Evolutionary conservation across 2,797 vertebrate species (phyloP).

Genomic region (Morelia viridis): DNA sequence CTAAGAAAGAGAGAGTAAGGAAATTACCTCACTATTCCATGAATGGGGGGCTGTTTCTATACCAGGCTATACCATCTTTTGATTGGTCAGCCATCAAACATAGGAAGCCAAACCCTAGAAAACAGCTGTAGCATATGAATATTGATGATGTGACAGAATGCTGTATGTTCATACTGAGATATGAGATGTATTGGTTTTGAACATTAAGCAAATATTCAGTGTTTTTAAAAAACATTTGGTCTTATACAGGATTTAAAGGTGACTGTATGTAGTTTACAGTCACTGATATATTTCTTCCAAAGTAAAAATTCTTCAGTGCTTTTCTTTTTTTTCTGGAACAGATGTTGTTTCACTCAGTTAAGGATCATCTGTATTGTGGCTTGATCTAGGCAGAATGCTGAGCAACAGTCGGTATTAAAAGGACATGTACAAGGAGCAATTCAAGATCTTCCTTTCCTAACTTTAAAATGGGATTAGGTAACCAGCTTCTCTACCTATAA

Average conservation of each 20-base stretch:
- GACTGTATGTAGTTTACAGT: background rate
- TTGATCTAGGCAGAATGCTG: background rate
- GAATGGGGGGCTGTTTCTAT: background rate
- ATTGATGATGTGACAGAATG: background rate
- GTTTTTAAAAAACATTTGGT: background rate
- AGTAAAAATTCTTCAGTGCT: background rate
- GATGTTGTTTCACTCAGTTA: background rate
- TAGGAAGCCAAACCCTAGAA: background rate
- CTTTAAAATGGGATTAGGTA: background rate
- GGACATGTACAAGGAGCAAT: background rate
- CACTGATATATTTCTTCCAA: background rate
- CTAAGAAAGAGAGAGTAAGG: fast-evolving
- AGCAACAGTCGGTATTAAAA: background rate
- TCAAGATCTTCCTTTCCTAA: background rate
- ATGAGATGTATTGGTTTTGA: background rate
- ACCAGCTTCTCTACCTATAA: background rate
- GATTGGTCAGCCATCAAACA: background rate
- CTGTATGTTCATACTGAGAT: background rate
- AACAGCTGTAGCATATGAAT: background rate
- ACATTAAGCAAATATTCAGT: background rate
- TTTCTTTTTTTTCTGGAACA: background rate
- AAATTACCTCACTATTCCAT: background rate
- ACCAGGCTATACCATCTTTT: background rate
- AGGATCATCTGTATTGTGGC: background rate
- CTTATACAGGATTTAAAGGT: background rate